phyloP scores from a whole-genome alignment of 2,113 vertebrate genomes.

The Carlito syrichta region DNA sequence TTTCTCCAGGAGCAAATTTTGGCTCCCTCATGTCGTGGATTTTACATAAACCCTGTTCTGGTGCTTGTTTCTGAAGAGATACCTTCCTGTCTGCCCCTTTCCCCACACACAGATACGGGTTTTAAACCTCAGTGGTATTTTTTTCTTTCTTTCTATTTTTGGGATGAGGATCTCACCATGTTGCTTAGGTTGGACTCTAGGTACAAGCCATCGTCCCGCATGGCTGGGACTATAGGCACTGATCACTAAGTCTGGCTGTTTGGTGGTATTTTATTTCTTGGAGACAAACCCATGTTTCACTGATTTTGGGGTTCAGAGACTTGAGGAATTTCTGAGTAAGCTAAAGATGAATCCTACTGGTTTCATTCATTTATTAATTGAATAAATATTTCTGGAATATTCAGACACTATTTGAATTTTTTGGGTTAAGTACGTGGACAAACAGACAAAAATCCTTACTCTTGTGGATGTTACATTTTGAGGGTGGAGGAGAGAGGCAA shows the following conservation, averaged over 20 bases:
- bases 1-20: background rate
- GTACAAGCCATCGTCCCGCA: background rate
- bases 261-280: background rate
- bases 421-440: background rate
- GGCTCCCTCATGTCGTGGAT: background rate
- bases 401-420: no score
- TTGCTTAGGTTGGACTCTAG: background rate
- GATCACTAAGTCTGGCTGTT: background rate
- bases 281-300: background rate
- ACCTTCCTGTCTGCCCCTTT: background rate
- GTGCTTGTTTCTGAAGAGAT: background rate
- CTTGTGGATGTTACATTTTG: background rate
- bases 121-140: slow-evolving; percentile 3
- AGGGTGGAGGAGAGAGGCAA: background rate
- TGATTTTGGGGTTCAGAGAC: background rate
- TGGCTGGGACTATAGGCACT: background rate
- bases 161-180: background rate
- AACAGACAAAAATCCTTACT: background rate
- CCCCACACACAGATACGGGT: background rate
- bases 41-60: background rate
- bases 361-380: slow-evolving; percentile 7
- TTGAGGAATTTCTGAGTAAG: background rate
- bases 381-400: background rate
- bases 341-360: background rate
- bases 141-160: background rate